Evolutionary conservation across 2,113 vertebrate genomes (phyloP).

Genomic region (Protobothrops flavoviridis): DNA sequence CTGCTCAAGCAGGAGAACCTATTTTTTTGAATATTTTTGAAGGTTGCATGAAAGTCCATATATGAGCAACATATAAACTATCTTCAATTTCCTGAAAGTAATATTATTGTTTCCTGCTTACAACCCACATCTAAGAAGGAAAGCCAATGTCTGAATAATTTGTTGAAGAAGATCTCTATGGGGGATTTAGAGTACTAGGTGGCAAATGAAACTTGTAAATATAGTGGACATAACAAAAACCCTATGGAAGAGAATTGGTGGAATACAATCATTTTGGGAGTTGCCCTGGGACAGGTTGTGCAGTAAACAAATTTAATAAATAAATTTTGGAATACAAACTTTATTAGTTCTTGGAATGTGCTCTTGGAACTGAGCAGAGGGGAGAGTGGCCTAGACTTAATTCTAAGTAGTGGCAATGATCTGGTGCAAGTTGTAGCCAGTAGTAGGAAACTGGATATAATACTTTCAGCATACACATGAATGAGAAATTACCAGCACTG

Average conservation of each 20-base stretch:
- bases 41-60: not conserved
- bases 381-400: not conserved
- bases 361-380: not conserved
- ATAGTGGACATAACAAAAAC: not conserved
- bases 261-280: not conserved
- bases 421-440: not conserved
- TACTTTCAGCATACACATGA: not conserved
- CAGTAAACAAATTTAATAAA: not conserved
- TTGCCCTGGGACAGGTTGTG: not conserved
- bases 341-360: not conserved
- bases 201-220: not conserved
- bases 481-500: not conserved
- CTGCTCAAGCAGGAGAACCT: too few species aligned
- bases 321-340: not conserved
- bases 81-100: not conserved
- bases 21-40: not conserved
- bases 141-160: not conserved
- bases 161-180: not conserved
- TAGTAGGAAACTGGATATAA: not conserved
- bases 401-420: not conserved
- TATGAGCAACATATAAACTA: not conserved
- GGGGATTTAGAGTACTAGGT: not conserved
- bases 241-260: not conserved
- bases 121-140: not conserved
- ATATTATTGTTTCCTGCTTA: not conserved